Evolutionary conservation across 2,797 vertebrate species (phyloP).

Genomic region (Sphaeramia orbicularis): DNA sequence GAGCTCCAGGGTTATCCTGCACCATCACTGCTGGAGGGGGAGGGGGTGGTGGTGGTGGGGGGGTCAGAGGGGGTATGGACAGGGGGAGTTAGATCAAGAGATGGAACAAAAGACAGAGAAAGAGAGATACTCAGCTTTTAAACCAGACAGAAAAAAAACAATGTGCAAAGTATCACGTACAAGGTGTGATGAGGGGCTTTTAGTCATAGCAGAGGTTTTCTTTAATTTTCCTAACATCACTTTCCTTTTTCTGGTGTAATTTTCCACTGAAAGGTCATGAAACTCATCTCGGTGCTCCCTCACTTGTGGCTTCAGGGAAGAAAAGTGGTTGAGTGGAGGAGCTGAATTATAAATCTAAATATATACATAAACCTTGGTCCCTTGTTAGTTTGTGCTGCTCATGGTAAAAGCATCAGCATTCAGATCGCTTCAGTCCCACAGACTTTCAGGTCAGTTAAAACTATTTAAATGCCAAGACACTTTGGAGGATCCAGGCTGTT

Average conservation of each 20-base stretch:
- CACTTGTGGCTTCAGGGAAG: conserved; percentile 35
- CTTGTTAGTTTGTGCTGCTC: conserved; percentile 46
- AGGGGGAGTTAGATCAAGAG: not conserved
- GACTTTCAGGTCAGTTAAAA: conserved; percentile 65
- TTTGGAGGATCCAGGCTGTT: conserved; percentile 48
- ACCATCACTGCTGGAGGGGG: conserved; percentile 38
- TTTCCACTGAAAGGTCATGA: conserved; percentile 26
- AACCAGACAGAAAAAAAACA: conserved; percentile 28
- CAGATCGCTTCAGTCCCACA: conserved; percentile 58
- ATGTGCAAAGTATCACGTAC: conserved; percentile 33
- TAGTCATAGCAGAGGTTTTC: conserved; percentile 31
- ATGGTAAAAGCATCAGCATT: conserved; percentile 57
- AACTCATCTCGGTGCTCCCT: conserved; percentile 35
- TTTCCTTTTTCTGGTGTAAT: conserved; percentile 20
- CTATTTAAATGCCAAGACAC: conserved; percentile 73
- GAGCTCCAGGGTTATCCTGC: conserved; percentile 64
- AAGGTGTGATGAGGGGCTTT: conserved; percentile 21
- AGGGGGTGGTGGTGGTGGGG: too few species aligned
- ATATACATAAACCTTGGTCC: conserved; percentile 54
- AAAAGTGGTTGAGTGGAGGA: conserved; percentile 39
- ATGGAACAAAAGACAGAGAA: conserved; percentile 14
- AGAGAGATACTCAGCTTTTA: conserved; percentile 12
- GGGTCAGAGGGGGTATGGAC: not conserved
- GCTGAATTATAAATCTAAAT: conserved; percentile 64
- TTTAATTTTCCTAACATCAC: conserved; percentile 29